These are phyloP conservation scores for Argyrosomus regius DNA, from an alignment of 2,797 vertebrate species.

Conservation along the genomic window DNA sequence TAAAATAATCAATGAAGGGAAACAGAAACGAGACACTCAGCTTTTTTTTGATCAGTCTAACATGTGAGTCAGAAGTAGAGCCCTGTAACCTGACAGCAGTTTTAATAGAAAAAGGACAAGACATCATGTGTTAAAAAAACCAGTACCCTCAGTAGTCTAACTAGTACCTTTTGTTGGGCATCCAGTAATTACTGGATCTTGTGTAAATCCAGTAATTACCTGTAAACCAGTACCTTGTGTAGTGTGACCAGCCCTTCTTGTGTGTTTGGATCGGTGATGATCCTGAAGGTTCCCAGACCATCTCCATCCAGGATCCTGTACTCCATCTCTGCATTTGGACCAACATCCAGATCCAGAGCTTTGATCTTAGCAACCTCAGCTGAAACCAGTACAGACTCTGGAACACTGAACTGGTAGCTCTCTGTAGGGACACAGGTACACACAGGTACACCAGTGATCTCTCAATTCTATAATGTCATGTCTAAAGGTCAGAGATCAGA, in stretches of 20 bases:
- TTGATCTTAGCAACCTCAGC: slow-evolving; percentile 92
- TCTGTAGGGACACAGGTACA: slow-evolving; percentile 73
- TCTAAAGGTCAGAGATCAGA: not conserved
- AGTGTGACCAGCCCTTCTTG: slow-evolving; percentile 93
- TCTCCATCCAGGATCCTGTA: slow-evolving; percentile 94
- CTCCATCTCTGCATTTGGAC: slow-evolving; percentile 93
- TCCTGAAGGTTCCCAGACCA: slow-evolving; percentile 89
- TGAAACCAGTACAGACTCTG: slow-evolving; percentile 88
- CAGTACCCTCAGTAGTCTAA: not conserved
- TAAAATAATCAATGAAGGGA: no score
- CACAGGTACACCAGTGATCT: not conserved
- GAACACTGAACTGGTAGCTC: slow-evolving; percentile 92
- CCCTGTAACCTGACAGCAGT: no score
- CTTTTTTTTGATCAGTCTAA: no score
- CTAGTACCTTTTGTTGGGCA: slow-evolving; percentile 70
- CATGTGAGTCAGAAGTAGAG: no score
- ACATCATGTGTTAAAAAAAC: no score
- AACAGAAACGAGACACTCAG: no score
- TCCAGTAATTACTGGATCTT: slow-evolving; percentile 85
- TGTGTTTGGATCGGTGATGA: slow-evolving; percentile 89
- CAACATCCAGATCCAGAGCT: slow-evolving; percentile 91
- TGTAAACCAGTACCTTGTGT: slow-evolving; percentile 85
- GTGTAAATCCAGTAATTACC: slow-evolving; percentile 84
- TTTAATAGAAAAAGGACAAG: no score
- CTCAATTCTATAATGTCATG: not conserved